These are phyloP conservation scores for Urocitellus parryii DNA, from an alignment of 2,113 vertebrate species.

Conservation along the genomic window DNA sequence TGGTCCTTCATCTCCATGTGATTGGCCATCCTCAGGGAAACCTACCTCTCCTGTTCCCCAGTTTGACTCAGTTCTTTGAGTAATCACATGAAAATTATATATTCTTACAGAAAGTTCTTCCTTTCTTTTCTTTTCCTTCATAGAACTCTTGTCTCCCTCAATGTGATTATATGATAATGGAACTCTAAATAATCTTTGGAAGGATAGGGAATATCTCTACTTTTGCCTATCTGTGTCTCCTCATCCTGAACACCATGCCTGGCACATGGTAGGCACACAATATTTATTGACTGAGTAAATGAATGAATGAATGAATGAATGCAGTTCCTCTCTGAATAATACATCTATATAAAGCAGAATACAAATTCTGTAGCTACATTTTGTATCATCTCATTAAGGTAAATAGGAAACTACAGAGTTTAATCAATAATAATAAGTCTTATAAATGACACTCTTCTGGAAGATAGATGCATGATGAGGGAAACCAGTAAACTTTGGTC, in stretches of 20 bases:
- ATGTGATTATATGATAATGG: neutral
- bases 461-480: neutral
- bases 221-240: neutral
- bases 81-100: neutral
- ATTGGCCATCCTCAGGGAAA: neutral
- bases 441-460: neutral
- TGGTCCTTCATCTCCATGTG: neutral
- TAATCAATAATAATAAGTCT: neutral
- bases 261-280: neutral
- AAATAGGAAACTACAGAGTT: neutral
- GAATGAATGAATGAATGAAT: neutral
- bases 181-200: slow-evolving; percentile 15
- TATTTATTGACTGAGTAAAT: neutral
- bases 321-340: neutral
- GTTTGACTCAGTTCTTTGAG: neutral
- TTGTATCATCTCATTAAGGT: neutral
- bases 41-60: neutral
- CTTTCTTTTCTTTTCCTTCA: neutral
- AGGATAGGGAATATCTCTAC: neutral
- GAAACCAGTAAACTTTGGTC: neutral
- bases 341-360: neutral
- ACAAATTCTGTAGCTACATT: neutral
- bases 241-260: neutral
- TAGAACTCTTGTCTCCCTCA: neutral
- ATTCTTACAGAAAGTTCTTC: neutral